Evolutionary conservation across 2,797 vertebrate genomes (phyloP), one percentile per base, ranked within the genome.

Genomic region (Microctenopoma steveboyesi): DNA sequence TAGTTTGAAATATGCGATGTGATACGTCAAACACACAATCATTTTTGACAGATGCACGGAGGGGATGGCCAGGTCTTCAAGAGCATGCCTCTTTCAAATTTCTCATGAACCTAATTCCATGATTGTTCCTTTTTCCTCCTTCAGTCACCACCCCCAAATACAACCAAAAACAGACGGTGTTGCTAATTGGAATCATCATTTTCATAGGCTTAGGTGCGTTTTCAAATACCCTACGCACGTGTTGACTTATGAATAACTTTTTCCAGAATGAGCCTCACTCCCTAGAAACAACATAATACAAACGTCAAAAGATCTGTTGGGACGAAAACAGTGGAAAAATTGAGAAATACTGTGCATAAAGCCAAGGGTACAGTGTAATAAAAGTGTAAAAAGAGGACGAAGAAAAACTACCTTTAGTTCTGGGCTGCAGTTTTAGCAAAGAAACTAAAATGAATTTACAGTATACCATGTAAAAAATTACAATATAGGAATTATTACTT

Each of bases 221-320:
- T 79, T 64, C 56, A 43, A 54, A 60, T 55, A 62, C 33, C 7
- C 39, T 50, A 40, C 1, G 4, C 49, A 53, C 4, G 7, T 78
- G 71, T 70, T 47, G 57, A 66, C 43, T 61, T 67, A 27, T 75
- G 78, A 81, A 73, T 70, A 83, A 80, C 43, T 75, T 82, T 87
- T 88, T 87, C 82, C 82, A 81, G 57, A 69, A 25, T 64, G 82
- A 86, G 85, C 67, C 74, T 45, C 45, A 69, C 53, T 82, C 53
- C 67, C 56, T 71, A n/a, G 79, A 76, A 40, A 63, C 63, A 75
- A 57, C 8, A 53, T 71, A 82, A 82, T 50, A 75, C 40, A 79
- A 80, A 75, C 37, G 60, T 55, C n/a, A 5, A 11, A 58, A 60
- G 58, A 72, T 69, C 30, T 59, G 53, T 30, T 63, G 46, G 13